phyloP scores from a whole-genome alignment of 2,797 vertebrate genomes.

The Anas bernieri region DNA sequence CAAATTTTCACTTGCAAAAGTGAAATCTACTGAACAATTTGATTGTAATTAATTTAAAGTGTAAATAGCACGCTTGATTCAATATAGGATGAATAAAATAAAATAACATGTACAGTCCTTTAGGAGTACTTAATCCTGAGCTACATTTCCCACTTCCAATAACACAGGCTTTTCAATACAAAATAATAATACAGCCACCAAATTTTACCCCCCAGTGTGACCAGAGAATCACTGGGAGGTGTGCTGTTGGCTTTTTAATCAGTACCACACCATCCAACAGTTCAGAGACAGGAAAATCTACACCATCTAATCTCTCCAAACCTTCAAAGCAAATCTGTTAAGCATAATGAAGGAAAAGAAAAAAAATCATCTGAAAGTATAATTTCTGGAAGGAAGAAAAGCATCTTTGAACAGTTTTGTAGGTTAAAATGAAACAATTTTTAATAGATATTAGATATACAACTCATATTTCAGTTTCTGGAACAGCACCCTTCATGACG shows the following conservation, averaged over 20 bases:
- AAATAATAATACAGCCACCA: neutral
- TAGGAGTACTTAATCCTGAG: neutral
- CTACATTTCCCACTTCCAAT: constrained; percentile 3
- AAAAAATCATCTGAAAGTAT: neutral
- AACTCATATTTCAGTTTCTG: neutral
- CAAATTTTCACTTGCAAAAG: neutral
- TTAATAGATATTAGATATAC: neutral
- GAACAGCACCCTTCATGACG: neutral
- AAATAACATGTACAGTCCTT: neutral
- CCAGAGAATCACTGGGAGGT: neutral
- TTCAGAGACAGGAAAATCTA: neutral
- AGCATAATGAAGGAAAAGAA: neutral
- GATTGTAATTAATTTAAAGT: neutral
- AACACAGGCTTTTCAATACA: neutral
- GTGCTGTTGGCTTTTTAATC: constrained; percentile 19
- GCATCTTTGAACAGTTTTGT: neutral
- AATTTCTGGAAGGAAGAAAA: neutral
- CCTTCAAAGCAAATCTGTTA: neutral
- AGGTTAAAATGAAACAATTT: neutral
- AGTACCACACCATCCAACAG: neutral
- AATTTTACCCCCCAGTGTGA: neutral
- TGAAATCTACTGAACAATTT: neutral
- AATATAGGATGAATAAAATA: neutral
- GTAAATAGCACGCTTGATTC: neutral
- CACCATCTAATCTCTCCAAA: neutral